phyloP scores from a whole-genome alignment of 2,113 vertebrate species.

The Colistium nudipinnis region DNA sequence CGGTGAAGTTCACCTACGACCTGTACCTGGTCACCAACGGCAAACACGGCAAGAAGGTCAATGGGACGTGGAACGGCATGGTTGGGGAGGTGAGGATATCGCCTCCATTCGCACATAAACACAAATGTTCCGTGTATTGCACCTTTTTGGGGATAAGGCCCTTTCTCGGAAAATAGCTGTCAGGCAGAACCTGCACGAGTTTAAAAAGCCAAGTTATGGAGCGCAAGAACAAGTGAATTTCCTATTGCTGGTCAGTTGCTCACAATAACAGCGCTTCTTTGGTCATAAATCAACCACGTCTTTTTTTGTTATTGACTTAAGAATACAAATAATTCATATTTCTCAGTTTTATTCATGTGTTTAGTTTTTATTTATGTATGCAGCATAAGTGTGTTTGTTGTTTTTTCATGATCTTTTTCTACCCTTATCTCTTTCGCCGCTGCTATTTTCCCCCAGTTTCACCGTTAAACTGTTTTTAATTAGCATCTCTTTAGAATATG shows the following conservation, averaged over 20 bases:
- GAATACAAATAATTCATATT: background rate
- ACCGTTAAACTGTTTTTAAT: background rate
- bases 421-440: background rate
- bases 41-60: conserved; percentile 99
- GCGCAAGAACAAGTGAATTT: too few relatives aligned
- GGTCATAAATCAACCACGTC: background rate
- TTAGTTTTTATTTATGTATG: conserved; percentile 6
- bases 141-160: background rate
- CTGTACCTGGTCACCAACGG: conserved; percentile 99
- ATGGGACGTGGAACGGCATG: conserved; percentile 99
- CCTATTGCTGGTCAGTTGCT: too few relatives aligned
- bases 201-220: too few relatives aligned
- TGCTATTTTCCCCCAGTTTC: background rate
- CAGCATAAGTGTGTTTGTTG: background rate
- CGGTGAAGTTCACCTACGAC: conserved; percentile 98
- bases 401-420: background rate
- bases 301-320: background rate
- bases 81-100: conserved; percentile 92
- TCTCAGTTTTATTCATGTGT: background rate
- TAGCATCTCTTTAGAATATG: background rate
- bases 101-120: background rate
- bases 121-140: background rate
- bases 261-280: background rate
- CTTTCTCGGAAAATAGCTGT: background rate
- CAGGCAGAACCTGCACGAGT: too few relatives aligned